Conservation (phyloP, 2,888 invertebrate species). For the Dione vanillae region DNA sequence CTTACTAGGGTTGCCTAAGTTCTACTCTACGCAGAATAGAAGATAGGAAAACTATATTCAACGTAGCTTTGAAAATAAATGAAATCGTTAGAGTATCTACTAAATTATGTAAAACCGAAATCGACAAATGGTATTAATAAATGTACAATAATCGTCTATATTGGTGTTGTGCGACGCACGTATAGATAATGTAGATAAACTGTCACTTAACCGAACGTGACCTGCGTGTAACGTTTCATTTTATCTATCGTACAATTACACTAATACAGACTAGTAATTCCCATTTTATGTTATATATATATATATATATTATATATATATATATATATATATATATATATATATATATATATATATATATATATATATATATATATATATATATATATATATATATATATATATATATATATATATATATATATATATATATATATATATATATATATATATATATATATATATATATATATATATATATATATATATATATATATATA, state of each 20-base stretch:
- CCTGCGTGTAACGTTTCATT: constrained; percentile 38
- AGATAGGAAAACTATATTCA: background rate
- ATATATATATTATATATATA: background rate
- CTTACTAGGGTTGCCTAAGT: no score
- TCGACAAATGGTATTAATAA: constrained; percentile 17
- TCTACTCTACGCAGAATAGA: no score
- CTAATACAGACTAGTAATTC: constrained; percentile 27
- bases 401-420: no score
- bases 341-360: no score
- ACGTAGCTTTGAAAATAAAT: background rate
- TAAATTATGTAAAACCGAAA: constrained; percentile 6
- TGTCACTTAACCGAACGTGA: constrained; percentile 39
- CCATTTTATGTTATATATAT: no score
- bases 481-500: no score
- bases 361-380: no score
- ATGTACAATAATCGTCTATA: constrained; percentile 25
- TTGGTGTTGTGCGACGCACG: constrained; percentile 35
- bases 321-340: no score
- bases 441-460: no score
- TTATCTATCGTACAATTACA: constrained; percentile 48
- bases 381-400: no score
- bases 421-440: no score
- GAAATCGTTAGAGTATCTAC: background rate
- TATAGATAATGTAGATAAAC: constrained; percentile 42
- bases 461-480: no score